A percentile compares a stretch with the other conserved stretches of the same genome.
These are phyloP conservation scores for Craterocephalus amniculus DNA, from an alignment of 2,797 vertebrate genomes.

Conservation along the genomic window DNA sequence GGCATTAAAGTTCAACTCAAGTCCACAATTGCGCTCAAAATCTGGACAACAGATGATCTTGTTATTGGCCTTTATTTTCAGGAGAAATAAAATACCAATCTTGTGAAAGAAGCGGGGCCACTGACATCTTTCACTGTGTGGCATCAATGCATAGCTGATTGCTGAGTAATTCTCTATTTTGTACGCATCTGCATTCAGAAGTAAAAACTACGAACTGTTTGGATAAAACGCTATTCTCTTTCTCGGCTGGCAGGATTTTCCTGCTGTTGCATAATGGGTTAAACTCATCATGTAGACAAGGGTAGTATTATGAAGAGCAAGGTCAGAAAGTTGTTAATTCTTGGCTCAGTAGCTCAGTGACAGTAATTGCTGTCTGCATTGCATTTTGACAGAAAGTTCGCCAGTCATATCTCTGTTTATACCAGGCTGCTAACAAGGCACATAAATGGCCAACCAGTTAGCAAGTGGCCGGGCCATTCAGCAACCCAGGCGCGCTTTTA, in stretches of 20 bases:
- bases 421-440: slow-evolving; percentile 34
- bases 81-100: slow-evolving; percentile 51
- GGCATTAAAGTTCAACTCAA: slow-evolving; percentile 66
- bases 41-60: slow-evolving; percentile 66
- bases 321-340: slow-evolving; percentile 75
- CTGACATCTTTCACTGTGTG: slow-evolving; percentile 43
- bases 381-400: slow-evolving; percentile 54
- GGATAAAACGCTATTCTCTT: slow-evolving; percentile 39
- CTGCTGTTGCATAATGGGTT: slow-evolving; percentile 71
- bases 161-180: slow-evolving; percentile 76
- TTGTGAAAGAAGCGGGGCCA: slow-evolving; percentile 52
- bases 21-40: slow-evolving; percentile 55
- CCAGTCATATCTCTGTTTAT: slow-evolving; percentile 63
- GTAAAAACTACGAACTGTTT: slow-evolving; percentile 52
- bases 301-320: slow-evolving; percentile 70
- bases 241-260: slow-evolving; percentile 57
- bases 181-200: slow-evolving; percentile 56
- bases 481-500: slow-evolving; percentile 25
- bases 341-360: slow-evolving; percentile 67
- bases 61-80: slow-evolving; percentile 59
- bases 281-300: slow-evolving; percentile 70
- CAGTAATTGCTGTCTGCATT: slow-evolving; percentile 57
- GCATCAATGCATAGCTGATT: slow-evolving; percentile 73
- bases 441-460: slow-evolving; percentile 28
- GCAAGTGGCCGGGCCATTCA: slow-evolving; percentile 12